Evolutionary conservation across 53 echinoderm and acorn worm genomes (phyloP), one percentile per base, ranked within the genome.

Genomic region (Luidia sarsii): DNA sequence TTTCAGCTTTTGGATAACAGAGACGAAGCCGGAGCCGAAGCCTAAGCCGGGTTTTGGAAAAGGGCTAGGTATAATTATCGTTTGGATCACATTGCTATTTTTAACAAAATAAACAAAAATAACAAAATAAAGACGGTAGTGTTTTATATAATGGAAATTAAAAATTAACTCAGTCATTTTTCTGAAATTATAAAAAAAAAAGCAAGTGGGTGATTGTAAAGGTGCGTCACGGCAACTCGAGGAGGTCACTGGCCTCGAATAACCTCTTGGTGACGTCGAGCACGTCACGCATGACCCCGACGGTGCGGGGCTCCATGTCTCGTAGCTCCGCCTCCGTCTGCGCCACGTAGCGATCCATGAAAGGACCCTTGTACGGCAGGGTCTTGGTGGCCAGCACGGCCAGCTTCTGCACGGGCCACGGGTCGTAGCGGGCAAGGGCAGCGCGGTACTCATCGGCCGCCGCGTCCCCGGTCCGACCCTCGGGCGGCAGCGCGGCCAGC

Each of bases 361-460:
- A 74, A 27, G 68, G 73, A 22, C 65, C 50, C 62, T 87, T 89
- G 28, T 33, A 80, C 18, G 95, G 95, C 31, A 95, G 70, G 3
- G 89, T 87, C 14, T 70, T 55, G 45, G 89, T 87, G 19, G 92
- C 95, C 52, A 95, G 53, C 38, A 89, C 86, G 18, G 89, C 95
- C 18, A 89, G 81, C 49, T 91, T 87, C 20, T 87, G 81, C 20
- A 92, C 80, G 7, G 92, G 33, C 95, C 95, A 95, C 8, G 77
- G 72, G 45, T 92, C 92, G 56, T 73, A 87, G 1, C 84, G 65
- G 20, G 89, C 92, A 0, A 95, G 70, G 2, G 92, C 92, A 35
- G 68, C 80, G 8, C 56, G 55, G 66, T 95, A 95, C 16, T 81
- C 75, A 50, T 79, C 80, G 2, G 89, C 83, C 0, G 89, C 86